phyloP scores from a whole-genome alignment of 2,113 vertebrate genomes.

The Hiodon alosoides region DNA sequence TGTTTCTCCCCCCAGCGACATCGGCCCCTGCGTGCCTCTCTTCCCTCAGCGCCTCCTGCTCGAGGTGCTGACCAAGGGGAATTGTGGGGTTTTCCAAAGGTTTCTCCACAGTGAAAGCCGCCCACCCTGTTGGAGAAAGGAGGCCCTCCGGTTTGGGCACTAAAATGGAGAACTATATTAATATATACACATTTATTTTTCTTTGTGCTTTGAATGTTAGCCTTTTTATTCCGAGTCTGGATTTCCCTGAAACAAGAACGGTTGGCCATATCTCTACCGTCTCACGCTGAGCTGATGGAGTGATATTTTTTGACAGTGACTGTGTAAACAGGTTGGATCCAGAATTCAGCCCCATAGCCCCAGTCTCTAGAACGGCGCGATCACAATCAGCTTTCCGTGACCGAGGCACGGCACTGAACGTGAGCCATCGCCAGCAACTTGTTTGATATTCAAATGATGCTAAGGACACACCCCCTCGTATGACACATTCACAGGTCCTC shows the following conservation, averaged over 20 bases:
- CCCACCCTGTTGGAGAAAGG: background rate
- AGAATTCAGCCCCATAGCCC: conserved; percentile 10
- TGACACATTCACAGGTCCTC: too few relatives aligned
- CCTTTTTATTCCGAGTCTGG: background rate
- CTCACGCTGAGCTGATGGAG: conserved; percentile 11
- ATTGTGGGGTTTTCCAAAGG: too few relatives aligned
- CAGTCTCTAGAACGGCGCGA: conserved; percentile 7
- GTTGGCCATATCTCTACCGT: background rate
- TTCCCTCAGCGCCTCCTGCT: background rate
- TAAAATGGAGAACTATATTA: background rate
- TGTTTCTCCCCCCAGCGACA: background rate
- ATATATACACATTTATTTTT: background rate
- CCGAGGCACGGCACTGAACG: background rate
- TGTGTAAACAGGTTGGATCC: conserved; percentile 31
- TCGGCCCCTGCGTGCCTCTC: background rate
- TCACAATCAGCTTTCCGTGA: background rate
- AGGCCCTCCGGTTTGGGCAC: background rate
- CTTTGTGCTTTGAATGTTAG: background rate
- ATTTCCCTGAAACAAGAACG: background rate
- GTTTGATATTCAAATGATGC: conserved; percentile 41
- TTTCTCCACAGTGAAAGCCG: background rate
- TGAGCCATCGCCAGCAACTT: conserved; percentile 19
- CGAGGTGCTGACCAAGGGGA: too few relatives aligned
- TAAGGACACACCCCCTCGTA: conserved; percentile 1
- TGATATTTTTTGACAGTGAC: conserved; percentile 39